Base-by-base conservation (phyloP, 2,113 vertebrate species). In the Pseudopodoces humilis region DNA sequence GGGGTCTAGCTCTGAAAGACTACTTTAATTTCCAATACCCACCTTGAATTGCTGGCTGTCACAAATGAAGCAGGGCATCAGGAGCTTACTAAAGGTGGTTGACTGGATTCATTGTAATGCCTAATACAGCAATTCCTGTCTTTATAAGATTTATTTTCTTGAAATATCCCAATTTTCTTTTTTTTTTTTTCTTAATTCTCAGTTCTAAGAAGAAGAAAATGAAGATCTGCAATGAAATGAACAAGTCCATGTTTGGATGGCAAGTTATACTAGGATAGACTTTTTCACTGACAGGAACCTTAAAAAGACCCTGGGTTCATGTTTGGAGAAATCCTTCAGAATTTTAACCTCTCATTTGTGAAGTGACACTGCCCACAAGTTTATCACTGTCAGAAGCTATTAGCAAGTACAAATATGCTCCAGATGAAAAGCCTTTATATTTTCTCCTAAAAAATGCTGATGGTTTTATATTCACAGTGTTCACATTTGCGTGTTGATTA, bases 331-430 rank as follows among this genome's bases (percentile, higher is more conserved):
- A 96, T 78, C 35, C 62, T 75, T 95, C 77, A 6, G 64, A 86
- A 92, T 96, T 92, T 91, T 93, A 95, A 91, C 81, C 71, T 96
- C 71, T 88, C 47, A 35, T 84, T 91, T 92, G 86, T 94, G 58
- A 91, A 88, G 92, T 84, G 55, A 78, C 53, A 35, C n/a, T 74
- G 78, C 20, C 31, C 76, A 85, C 44, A 80, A 67, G 24, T 90
- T 91, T 85, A 83, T 56, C 44, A 52, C 55, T 71, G 44, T 93
- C 75, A 94, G 44, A 81, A 88, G 44, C 56, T 78, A 67, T 67
- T 70, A 78, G 64, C 28, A 81, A 89, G 41, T 70, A 70, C 52
- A 77, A 90, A 77, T 86, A 46, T 25, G 25, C 64, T 88, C 49
- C 90, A 68, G 56, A 93, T 35, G 22, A 92, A 88, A 5, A 86